Evolutionary conservation across 2,888 invertebrate genomes (phyloP).

Genomic region (Lydus trimaculatus): DNA sequence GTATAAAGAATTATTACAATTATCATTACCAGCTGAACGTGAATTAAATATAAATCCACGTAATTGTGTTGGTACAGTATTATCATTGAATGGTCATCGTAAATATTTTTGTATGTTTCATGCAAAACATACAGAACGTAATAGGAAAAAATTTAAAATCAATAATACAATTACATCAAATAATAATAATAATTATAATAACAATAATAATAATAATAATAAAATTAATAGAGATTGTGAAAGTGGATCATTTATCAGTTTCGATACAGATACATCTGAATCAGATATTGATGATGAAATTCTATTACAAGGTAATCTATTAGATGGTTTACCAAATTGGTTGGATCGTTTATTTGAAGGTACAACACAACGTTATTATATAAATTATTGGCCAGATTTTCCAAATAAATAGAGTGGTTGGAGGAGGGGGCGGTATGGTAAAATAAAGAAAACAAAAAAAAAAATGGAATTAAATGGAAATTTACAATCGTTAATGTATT

Average conservation of each 20-base stretch:
- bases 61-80: conserved; percentile 96
- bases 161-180: conserved; percentile 8
- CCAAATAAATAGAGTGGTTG: conserved; percentile 85
- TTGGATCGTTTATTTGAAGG: conserved; percentile 97
- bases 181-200: conserved; percentile 13
- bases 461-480: background rate
- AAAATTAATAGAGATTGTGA: conserved; percentile 69
- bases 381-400: conserved; percentile 99
- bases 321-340: conserved; percentile 96
- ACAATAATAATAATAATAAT: background rate
- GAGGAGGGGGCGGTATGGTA: no score
- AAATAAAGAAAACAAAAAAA: conserved; percentile 35
- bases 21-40: conserved; percentile 83
- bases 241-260: conserved; percentile 86
- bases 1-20: conserved; percentile 90
- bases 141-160: conserved; percentile 42
- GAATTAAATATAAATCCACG: conserved; percentile 92
- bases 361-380: conserved; percentile 91
- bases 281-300: conserved; percentile 67
- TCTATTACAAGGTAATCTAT: conserved; percentile 65
- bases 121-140: conserved; percentile 89
- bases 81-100: conserved; percentile 94
- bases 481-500: background rate
- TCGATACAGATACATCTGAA: conserved; percentile 73
- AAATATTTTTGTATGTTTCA: conserved; percentile 99